A percentile compares a stretch with the other conserved stretches of the same genome.
phyloP scores from a whole-genome alignment of 2,888 invertebrate species.

The Callyntrura sp. region DNA sequence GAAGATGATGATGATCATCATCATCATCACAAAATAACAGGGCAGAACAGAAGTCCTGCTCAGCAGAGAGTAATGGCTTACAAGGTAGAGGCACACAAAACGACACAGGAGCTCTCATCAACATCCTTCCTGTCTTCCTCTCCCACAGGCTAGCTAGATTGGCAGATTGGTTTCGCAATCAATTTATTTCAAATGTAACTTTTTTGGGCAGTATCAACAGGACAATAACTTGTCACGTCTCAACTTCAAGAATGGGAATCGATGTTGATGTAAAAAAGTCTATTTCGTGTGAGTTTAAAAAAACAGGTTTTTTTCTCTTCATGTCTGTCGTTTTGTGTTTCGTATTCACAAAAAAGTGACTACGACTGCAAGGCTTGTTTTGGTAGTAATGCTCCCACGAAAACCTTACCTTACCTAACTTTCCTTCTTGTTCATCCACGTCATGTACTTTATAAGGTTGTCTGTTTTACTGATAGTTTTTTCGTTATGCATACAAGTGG shows the following conservation, averaged over 20 bases:
- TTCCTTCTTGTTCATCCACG: not conserved
- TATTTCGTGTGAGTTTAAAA: constrained; percentile 60
- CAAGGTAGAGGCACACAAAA: not conserved
- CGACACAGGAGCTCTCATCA: constrained; percentile 31
- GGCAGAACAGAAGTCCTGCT: not conserved
- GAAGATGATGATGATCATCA: too few relatives aligned
- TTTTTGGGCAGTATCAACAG: constrained; percentile 55
- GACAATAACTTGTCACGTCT: constrained; percentile 69
- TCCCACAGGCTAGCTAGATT: constrained; percentile 55
- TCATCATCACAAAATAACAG: constrained; percentile 22
- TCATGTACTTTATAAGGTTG: not conserved
- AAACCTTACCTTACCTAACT: constrained; percentile 70
- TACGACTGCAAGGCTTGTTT: not conserved
- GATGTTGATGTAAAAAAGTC: constrained; percentile 65
- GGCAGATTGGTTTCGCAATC: constrained; percentile 68
- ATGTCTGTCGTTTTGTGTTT: constrained; percentile 38
- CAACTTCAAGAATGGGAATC: constrained; percentile 46
- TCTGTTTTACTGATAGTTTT: not conserved
- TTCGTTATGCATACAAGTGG: not conserved
- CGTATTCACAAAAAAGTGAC: constrained; percentile 6
- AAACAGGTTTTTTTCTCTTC: constrained; percentile 21
- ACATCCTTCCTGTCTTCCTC: constrained; percentile 74
- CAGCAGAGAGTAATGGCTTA: not conserved
- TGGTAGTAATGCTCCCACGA: not conserved
- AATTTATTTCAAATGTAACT: constrained; percentile 62